These are phyloP conservation scores for Apis cerana DNA, from an alignment of 1,140 invertebrate genomes.

Conservation along the genomic window DNA sequence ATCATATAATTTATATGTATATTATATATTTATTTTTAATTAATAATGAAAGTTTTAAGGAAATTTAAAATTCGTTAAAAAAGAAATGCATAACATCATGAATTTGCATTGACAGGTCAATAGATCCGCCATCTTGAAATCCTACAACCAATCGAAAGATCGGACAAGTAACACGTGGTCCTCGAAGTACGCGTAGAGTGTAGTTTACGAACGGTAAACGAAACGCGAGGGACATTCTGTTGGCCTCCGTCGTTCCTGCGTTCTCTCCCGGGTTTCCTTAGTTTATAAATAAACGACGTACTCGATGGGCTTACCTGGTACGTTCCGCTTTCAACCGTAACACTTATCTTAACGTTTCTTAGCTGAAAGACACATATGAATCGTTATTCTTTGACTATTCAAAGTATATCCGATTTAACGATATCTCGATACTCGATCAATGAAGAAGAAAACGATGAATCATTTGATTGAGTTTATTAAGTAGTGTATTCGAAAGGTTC, in stretches of 20 bases:
- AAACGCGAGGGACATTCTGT: conserved; percentile 27
- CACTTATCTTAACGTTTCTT: conserved; percentile 45
- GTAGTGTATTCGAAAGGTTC: not conserved
- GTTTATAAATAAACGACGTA: conserved; percentile 54
- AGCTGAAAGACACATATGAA: conserved; percentile 20
- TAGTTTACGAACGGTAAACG: conserved; percentile 57
- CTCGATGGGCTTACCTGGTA: conserved; percentile 41
- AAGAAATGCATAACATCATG: not conserved
- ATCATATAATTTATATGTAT: no score
- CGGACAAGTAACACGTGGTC: conserved; percentile 33
- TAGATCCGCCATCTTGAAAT: conserved; percentile 50
- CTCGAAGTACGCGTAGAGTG: conserved; percentile 23
- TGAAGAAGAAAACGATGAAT: not conserved
- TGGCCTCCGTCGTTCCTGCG: conserved; percentile 31
- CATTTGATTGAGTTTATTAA: not conserved
- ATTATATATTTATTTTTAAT: not conserved
- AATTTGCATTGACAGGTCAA: conserved; percentile 35
- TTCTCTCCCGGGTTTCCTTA: conserved; percentile 43
- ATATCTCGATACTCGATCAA: not conserved
- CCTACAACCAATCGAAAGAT: conserved; percentile 37
- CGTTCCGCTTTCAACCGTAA: conserved; percentile 51
- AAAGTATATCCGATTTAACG: not conserved
- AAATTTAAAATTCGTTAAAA: not conserved
- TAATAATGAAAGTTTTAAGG: not conserved
- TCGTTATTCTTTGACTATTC: not conserved